Evolutionary conservation across 2,797 vertebrate genomes (phyloP), one percentile per base, ranked within the genome.

Genomic region (Anguilla marmorata): DNA sequence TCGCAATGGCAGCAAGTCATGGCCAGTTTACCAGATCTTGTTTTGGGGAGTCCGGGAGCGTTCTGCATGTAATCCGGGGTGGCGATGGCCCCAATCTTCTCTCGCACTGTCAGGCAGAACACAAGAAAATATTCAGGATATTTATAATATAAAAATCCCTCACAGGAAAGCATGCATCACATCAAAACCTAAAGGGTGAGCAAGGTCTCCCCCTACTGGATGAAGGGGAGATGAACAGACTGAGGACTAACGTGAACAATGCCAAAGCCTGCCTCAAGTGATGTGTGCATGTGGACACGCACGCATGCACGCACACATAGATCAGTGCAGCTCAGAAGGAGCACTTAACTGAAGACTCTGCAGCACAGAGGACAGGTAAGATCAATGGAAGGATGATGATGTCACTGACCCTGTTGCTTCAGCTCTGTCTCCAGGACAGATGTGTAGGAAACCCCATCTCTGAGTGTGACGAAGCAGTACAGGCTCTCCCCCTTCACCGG

Each of bases 41-140:
- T 99, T 95, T 99, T 99, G 89, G 98, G 98, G 88, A 99, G 96
- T 48, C 95, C 95, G 0, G 98, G 98, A 14, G 98, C 98, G 0
- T 97, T 97, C 95, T 99, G 98, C 92, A 99, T 98, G 93, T 96
- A 98, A 94, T 99, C 98, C 0, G 98, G 98, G 0, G 98, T 99
- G 27, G 98, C 98, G 63, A 99, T 99, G 50, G 98, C 98, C 1
- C 98, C 98, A 0, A 99, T 99, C 94, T 98, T 99, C 93, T 98
- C 97, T 92, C 98, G 96, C 91, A 99, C 98, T 99, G 93, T 4
- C 79, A 50, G 45, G 21, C 41, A 82, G 87, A 89, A 88, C 66
- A 82, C 21, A 50, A 82, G 7, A 50, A n/a, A 21, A 63, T 63
- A 24, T 16, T 63, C 58, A 63, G 21, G 12, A n/a, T 63, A 63